A percentile compares a stretch with the other conserved stretches of the same genome.
These are phyloP conservation scores for Drosophila arawakana DNA, from an alignment of 1,140 invertebrate species.

Conservation along the genomic window DNA sequence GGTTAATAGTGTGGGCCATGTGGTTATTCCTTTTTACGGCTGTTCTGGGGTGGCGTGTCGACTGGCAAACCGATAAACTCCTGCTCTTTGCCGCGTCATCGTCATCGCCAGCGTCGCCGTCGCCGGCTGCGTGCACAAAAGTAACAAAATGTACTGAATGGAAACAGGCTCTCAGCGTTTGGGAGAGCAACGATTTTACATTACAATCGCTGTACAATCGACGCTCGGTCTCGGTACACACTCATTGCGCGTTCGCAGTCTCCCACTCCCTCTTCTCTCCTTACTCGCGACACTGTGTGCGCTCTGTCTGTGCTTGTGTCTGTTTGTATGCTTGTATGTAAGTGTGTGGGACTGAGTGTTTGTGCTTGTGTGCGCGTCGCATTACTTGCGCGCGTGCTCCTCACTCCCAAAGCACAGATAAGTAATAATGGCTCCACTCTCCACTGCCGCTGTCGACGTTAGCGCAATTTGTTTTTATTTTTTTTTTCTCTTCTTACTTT, in stretches of 20 bases:
- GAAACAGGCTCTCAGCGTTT: conserved; percentile 76
- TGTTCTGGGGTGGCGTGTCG: conserved; percentile 2
- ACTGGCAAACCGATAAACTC: conserved; percentile 11
- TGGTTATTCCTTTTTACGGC: conserved; percentile 34
- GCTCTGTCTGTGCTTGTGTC: conserved; percentile 22
- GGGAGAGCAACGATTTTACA: conserved; percentile 76
- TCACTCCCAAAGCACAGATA: conserved; percentile 44
- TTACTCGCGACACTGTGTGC: conserved; percentile 25
- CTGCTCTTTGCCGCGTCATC: conserved; percentile 37
- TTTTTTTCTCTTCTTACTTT: conserved; percentile 44
- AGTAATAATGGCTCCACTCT: conserved; percentile 74
- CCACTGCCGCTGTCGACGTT: conserved; percentile 45
- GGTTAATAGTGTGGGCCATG: neutral
- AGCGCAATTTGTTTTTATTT: conserved; percentile 46
- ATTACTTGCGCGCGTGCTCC: conserved; percentile 67
- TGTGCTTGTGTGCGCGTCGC: conserved; percentile 31
- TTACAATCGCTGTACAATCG: conserved; percentile 66
- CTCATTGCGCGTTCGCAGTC: conserved; percentile 71
- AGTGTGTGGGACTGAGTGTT: conserved; percentile 13
- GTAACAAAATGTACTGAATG: conserved; percentile 84
- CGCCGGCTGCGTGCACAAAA: conserved; percentile 78
- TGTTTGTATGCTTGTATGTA: conserved; percentile 30
- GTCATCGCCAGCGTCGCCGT: conserved; percentile 31
- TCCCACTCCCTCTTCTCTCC: conserved; percentile 18
- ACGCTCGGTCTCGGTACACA: conserved; percentile 66